Evolutionary conservation across 23 tunicate species (phyloP).

Genomic region (Ciona savignyi): DNA sequence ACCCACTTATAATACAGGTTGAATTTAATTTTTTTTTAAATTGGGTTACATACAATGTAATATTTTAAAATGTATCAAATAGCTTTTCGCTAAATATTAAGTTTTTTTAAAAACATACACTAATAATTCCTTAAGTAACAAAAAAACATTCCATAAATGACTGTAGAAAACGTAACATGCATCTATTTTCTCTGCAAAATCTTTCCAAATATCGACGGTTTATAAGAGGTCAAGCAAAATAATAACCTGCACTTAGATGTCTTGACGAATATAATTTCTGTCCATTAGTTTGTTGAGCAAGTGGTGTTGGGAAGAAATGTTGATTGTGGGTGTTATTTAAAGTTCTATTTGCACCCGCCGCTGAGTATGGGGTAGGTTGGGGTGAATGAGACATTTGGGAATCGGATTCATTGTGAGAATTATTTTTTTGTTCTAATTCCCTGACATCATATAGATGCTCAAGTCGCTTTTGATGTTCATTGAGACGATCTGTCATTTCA

Average conservation of each 20-base stretch:
- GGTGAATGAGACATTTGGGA: not conserved
- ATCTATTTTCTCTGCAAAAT: too few species aligned
- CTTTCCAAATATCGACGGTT: too few species aligned
- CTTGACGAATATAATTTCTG: not conserved
- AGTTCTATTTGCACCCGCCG: not conserved
- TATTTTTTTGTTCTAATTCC: constrained; percentile 27
- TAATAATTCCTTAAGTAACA: too few species aligned
- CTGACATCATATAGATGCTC: constrained; percentile 48
- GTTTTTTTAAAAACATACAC: too few species aligned
- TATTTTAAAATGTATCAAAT: too few species aligned
- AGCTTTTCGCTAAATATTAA: too few species aligned
- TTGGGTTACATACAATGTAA: too few species aligned
- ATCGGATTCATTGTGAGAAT: not conserved
- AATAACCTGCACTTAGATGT: constrained; percentile 10
- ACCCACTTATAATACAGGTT: too few species aligned
- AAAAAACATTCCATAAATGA: too few species aligned
- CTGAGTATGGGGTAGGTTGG: not conserved
- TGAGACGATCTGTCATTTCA: constrained; percentile 71
- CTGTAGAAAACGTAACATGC: too few species aligned
- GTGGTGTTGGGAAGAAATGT: constrained; percentile 26
- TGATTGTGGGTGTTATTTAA: not conserved
- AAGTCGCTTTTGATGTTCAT: constrained; percentile 63
- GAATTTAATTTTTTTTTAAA: too few species aligned
- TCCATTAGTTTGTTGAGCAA: not conserved
- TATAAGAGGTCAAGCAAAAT: too few species aligned